Evolutionary conservation across 1,140 invertebrate genomes (phyloP), one percentile per base, ranked within the genome.

Genomic region (Ceratina japonica): DNA sequence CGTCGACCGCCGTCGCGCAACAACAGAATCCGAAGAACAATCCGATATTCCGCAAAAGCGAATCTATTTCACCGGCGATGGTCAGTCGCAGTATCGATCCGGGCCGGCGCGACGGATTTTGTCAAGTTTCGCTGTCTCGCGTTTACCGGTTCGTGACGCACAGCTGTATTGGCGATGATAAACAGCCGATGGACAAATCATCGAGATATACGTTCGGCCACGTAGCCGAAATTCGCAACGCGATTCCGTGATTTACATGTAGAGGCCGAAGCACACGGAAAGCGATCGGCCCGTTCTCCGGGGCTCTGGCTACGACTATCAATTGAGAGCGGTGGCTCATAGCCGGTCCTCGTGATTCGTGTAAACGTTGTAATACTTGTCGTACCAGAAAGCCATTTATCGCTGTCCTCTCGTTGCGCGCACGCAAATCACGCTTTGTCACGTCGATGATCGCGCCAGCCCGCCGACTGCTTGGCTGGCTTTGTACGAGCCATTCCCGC

Each of bases 181-280:
- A 83, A 85, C 79, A 84, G 82, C 69, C 84, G 75, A 84, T 84
- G 84, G 83, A 85, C 84, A 81, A 85, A 85, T 84, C 79, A 84
- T 81, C 81, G 66, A 84, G 82, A 85, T 85, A 82, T 79, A 84
- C 81, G 84, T 72, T 76, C 68, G 69, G 59, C 71, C 75, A 64
- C 68, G 68, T 78, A 72, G 68, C 80, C 59, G 84, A 72, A 44
- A 69, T 79, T 85, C 82, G 84, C 75, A 54, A 75, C 54, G 79
- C 84, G 76, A 82, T 81, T 84, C 75, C 54, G 44, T 81, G 79
- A 84, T 85, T 84, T 82, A 84, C 83, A 77, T 79, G 74, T 79
- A 74, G 63, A 44, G 44, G 52, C 54, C 70, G 65, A 75, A 61
- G 75, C 70, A 49, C 56, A 62, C 78, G 62, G 58, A 54, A 71